Base-by-base conservation (phyloP, 2,797 vertebrate genomes). In the Brachyrhaphis roseni region DNA sequence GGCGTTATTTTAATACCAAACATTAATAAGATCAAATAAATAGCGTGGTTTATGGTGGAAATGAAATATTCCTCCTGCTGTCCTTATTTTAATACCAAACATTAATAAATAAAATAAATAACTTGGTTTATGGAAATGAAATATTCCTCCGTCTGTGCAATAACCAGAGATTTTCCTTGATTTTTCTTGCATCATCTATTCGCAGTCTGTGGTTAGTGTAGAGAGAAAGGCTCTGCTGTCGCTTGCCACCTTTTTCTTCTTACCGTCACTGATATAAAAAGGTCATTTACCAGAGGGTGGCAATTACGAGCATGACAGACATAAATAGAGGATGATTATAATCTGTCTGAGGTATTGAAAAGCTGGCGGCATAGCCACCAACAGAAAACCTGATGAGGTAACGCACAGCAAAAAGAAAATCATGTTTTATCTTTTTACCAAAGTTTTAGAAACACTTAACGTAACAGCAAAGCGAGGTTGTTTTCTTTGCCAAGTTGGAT, bases 251-350 rank as follows among this genome's bases (percentile, higher is more conserved):
- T 15, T 23, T 51, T 49, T 53, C 47, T 36, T 74, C 16, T 11
- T 36, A 74, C 34, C 8, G n/a, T 26, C 2, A 10, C 47, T 74
- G 31, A n/a, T 74, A 57, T 28, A 57, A 28, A 75, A 75, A 75
- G 73, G 73, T 57, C 36, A 75, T 75, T 28, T 43, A 55, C 73
- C 51, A 75, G 73, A 75, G 26, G 51, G 51, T 57, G 36, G 73
- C 73, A 75, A 45, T 57, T 75, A 57, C n/a, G 23, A 55, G 46
- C 34, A 55, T 2, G 12, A 13, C 15, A 75, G 46, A 75, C 23
- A 75, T 41, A n/a, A 41, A 41, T 13, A 57, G 12, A 57, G 8
- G 51, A 75, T 57, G 11, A 75, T 41, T 20, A n/a, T 8, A 41
- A 41, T 55, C 36, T 28, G 23, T 15, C 51, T 36, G 34, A 10